Evolutionary conservation across 2,888 invertebrate genomes (phyloP), one percentile per base, ranked within the genome.

Genomic region (Cheilosia vulpina): DNA sequence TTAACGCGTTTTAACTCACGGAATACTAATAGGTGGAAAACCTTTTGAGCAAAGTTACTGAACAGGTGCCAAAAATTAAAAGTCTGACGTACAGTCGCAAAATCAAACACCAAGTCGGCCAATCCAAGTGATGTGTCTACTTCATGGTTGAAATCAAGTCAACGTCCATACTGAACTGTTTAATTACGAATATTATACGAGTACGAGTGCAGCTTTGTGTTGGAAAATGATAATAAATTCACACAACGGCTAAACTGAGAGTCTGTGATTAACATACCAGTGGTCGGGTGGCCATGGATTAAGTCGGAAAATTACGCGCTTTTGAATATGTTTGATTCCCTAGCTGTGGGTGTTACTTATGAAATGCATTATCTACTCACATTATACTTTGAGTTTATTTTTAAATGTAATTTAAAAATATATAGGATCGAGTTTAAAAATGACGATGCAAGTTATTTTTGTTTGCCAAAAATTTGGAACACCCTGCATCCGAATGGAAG

Each of bases 191-290:
- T 31, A 9, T 6, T 2, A 9, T 31, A 9, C 0, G 9, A 9
- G 9, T 60, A 66, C 65, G 31, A n/a, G 53, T 27, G 62, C 43
- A 60, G 63, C 57, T n/a, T 65, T 19, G 53, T 55, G 72, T 63
- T 57, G 83, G 73, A 78, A 83, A 78, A 63, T 63, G 55, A 73
- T 83, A 60, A 66, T 45, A 63, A 68, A 83, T 78, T 83, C 73
- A 73, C 43, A 57, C 69, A 78, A 78, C 83, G 63, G 63, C 78
- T 68, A 52, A 57, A 60, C 52, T 15, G 38, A 68, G 50, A 65
- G 75, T 58, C 69, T 62, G 63, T 43, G 62, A 76, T 76, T 52
- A 41, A 41, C 52, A 52, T 24, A 52, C 24, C 15, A 13, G 2
- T 15, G 52, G 52, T 63, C 38, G 38, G 13, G 38, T 50, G 71